Evolutionary conservation across 2,113 vertebrate genomes (phyloP).

Genomic region (Aspiorhynchus laticeps): DNA sequence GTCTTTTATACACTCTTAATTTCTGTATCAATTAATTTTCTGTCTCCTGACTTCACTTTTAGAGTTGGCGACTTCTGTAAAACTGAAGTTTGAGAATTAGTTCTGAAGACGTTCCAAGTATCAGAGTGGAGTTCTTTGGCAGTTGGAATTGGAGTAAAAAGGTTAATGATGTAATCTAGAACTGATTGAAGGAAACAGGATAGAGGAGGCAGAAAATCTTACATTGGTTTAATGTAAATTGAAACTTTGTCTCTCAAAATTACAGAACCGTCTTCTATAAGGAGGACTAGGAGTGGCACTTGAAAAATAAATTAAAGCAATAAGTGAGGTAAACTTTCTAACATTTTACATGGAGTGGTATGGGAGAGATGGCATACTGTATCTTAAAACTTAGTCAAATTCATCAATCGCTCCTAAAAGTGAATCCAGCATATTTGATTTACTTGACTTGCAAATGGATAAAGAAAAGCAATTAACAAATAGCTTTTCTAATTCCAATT

Average conservation of each 20-base stretch:
- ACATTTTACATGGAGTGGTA: neutral
- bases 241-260: neutral
- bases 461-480: neutral
- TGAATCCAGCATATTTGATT: neutral
- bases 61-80: constrained; percentile 36
- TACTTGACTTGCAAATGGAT: neutral
- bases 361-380: neutral
- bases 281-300: neutral
- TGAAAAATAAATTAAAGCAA: neutral
- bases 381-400: neutral
- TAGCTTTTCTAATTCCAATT: too few species aligned
- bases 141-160: neutral
- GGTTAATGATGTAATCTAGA: constrained; percentile 35
- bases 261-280: neutral
- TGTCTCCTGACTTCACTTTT: constrained; percentile 57
- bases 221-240: constrained; percentile 23
- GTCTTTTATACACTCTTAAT: constrained; percentile 62
- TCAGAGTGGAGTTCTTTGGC: constrained; percentile 1
- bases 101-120: constrained; percentile 42
- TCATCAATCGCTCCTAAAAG: neutral
- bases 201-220: constrained; percentile 41
- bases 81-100: constrained; percentile 44
- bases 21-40: constrained; percentile 66
- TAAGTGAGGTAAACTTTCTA: neutral
- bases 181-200: constrained; percentile 8